These are phyloP conservation scores for Ammodytes marinus DNA, from an alignment of 2,113 vertebrate genomes.

Conservation along the genomic window DNA sequence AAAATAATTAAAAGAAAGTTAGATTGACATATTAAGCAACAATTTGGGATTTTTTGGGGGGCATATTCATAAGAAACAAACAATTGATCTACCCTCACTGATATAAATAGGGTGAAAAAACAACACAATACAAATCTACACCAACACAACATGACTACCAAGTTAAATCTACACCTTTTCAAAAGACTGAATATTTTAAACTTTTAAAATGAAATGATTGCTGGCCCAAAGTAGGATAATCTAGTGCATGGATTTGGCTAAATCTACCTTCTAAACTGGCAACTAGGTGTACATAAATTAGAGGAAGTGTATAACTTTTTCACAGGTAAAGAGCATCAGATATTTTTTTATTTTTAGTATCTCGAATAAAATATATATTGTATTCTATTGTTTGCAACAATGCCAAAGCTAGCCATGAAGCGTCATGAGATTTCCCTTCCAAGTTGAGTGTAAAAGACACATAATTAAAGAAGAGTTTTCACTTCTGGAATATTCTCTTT, in stretches of 20 bases:
- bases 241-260: neutral
- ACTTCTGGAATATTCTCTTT: neutral
- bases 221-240: neutral
- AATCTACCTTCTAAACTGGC: slow-evolving; percentile 6
- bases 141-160: slow-evolving; percentile 1
- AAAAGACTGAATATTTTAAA: neutral
- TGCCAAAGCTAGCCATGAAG: neutral
- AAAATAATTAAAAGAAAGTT: slow-evolving; percentile 11
- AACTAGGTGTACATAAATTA: neutral
- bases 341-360: slow-evolving; percentile 3
- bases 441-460: neutral
- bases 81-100: neutral
- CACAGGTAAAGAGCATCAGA: neutral
- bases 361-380: neutral
- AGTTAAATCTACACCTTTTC: slow-evolving; percentile 1
- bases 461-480: slow-evolving; percentile 5
- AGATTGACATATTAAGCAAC: slow-evolving; percentile 16
- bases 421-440: neutral
- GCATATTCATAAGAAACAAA: slow-evolving; percentile 10
- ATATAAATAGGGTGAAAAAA: neutral
- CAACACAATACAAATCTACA: slow-evolving; percentile 23
- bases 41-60: neutral
- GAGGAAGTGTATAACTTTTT: neutral
- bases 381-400: neutral
- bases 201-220: neutral